Base-by-base conservation (phyloP, 2,797 vertebrate genomes). In the Falco naumanni region DNA sequence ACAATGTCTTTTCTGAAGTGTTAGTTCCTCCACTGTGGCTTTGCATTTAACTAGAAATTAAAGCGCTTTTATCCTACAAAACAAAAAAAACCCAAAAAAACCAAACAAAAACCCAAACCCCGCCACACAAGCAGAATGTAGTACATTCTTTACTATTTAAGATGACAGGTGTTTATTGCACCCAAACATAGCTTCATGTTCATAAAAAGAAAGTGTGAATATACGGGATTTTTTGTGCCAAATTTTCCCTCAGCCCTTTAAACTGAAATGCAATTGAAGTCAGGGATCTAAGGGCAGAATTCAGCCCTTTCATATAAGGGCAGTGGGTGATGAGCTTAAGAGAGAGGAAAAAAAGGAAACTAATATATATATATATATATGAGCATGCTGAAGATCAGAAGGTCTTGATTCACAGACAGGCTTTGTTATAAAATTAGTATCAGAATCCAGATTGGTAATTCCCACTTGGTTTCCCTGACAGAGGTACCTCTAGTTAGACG, bases 91-190 rank as follows among this genome's bases (percentile, higher is more conserved):
- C 1, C 3, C 9, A 41, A 41, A 41, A 43, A 43, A 43, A 43
- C 43, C 43, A 16, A 14, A 43, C 33, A 54, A 19, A 37, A 33
- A 41, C 13, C 11, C 53, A 1, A 4, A 33, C 21, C 29, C 37
- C 56, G 75, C 37, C 56, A 75, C 37, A 71, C 53, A 82, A 69
- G 61, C 81, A 89, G 80, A 94, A 96, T 81, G 87, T 71, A 78
- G 50, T 87, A 61, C 72, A 71, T 94, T 89, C 91, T 92, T 94
- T 95, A 92, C 78, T 92, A 94, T 94, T 96, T 96, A 95, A 95
- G 92, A 95, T 95, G 96, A 96, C 96, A 97, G 94, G 95, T 94
- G 94, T 95, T 96, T 96, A 97, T 96, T 96, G 81, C 94, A 93
- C 86, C 94, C 93, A 93, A 96, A 95, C 88, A 93, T 94, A 93